Evolutionary conservation across 2,797 vertebrate genomes (phyloP).

Genomic region (Tinamus major): DNA sequence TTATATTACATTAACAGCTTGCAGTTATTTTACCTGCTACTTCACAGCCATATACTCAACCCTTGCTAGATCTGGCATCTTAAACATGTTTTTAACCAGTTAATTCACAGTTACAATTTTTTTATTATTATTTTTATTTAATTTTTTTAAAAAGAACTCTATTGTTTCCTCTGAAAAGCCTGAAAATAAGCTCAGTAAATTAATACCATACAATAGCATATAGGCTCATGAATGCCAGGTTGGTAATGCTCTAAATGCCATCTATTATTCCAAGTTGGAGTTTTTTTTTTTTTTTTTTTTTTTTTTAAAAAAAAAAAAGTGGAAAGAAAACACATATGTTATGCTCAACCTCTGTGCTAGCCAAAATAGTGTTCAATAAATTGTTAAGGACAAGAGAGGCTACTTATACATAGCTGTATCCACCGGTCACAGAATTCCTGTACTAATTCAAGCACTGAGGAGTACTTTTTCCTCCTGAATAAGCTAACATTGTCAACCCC

Average conservation of each 20-base stretch:
- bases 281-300: no score
- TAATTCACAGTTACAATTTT: neutral
- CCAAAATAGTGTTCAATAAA: neutral
- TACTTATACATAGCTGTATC: neutral
- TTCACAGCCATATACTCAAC: neutral
- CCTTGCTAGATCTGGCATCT: neutral
- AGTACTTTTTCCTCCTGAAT: neutral
- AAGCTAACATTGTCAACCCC: constrained; percentile 3
- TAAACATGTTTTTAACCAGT: neutral
- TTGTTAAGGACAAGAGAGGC: neutral
- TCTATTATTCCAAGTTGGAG: neutral
- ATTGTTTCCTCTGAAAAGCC: neutral
- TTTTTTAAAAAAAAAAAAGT: neutral
- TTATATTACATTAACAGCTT: no score
- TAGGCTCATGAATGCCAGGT: rapidly evolving
- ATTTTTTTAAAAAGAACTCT: neutral
- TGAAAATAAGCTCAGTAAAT: neutral
- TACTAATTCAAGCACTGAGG: neutral
- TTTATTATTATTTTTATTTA: no score
- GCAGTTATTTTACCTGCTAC: neutral
- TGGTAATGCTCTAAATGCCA: neutral
- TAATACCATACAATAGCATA: neutral
- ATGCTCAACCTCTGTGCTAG: neutral
- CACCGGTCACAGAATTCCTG: neutral
- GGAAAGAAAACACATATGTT: neutral